A percentile compares a stretch with the other conserved stretches of the same genome.
Evolutionary conservation across 2,797 vertebrate genomes (phyloP).

Genomic region (Epinephelus awoara): DNA sequence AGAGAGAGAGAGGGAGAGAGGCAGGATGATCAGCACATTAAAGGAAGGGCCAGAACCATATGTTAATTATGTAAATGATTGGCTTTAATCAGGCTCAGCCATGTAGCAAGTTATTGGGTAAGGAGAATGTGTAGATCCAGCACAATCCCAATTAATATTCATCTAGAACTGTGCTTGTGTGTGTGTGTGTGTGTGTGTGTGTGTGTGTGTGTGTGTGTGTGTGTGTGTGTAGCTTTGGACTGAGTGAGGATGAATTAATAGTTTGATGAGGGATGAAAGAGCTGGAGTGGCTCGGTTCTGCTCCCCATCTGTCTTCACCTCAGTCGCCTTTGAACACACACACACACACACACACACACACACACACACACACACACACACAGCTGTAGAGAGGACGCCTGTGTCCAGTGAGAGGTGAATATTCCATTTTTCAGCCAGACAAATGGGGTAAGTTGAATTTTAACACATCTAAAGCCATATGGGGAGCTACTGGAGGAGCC

Average conservation of each 20-base stretch:
- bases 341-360: conserved; percentile 18
- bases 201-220: neutral
- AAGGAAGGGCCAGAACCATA: conserved; percentile 96
- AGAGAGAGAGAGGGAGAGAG: too few relatives aligned
- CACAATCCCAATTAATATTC: conserved; percentile 99
- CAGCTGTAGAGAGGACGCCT: neutral
- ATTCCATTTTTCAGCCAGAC: conserved; percentile 53
- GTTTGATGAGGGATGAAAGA: conserved; percentile 95
- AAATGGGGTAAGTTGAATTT: conserved; percentile 48
- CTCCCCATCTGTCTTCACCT: conserved; percentile 90
- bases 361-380: conserved; percentile 23
- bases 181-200: neutral
- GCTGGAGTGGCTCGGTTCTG: conserved; percentile 89
- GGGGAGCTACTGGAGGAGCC: conserved; percentile 2
- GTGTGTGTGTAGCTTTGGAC: conserved; percentile 47
- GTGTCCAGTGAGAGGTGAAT: conserved; percentile 42
- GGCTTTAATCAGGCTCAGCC: conserved; percentile 97
- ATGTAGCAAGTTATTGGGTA: conserved; percentile 95
- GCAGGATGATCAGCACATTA: conserved; percentile 94
- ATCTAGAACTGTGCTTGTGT: conserved; percentile 76
- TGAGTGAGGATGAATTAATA: conserved; percentile 95
- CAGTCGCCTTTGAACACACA: conserved; percentile 47
- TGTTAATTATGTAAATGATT: conserved; percentile 99
- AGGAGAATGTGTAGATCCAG: conserved; percentile 95
- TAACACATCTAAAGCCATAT: conserved; percentile 23